These are phyloP conservation scores for Philopedon plagiatum DNA, from an alignment of 2,888 invertebrate genomes.

Conservation along the genomic window DNA sequence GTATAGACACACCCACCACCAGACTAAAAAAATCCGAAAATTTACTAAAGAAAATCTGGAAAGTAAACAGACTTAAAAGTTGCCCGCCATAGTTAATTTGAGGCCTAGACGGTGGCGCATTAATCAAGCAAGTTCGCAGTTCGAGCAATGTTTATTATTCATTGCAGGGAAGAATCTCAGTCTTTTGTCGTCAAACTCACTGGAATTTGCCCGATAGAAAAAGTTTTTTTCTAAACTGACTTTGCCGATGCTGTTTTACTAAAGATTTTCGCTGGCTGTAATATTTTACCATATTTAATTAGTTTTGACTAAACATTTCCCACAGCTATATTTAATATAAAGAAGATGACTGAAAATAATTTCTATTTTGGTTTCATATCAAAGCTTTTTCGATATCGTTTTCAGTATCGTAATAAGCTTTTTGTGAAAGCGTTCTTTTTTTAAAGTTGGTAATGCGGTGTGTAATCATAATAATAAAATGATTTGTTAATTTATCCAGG, in stretches of 20 bases:
- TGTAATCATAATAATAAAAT: too few relatives aligned
- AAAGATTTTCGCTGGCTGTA: constrained; percentile 45
- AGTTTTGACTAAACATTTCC: too few relatives aligned
- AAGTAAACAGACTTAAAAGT: constrained; percentile 8
- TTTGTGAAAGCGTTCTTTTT: too few relatives aligned
- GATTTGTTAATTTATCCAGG: too few relatives aligned
- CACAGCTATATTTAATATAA: too few relatives aligned
- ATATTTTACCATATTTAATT: too few relatives aligned
- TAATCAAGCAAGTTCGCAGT: constrained; percentile 9
- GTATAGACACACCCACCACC: not conserved
- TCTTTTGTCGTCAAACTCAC: constrained; percentile 46
- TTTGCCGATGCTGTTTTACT: constrained; percentile 42
- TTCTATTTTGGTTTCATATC: too few relatives aligned
- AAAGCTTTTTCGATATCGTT: too few relatives aligned
- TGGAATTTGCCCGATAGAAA: constrained; percentile 39
- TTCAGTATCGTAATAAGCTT: too few relatives aligned
- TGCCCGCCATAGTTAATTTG: constrained; percentile 12
- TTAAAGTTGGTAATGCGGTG: too few relatives aligned
- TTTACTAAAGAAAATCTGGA: constrained; percentile 2
- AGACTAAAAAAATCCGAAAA: not conserved
- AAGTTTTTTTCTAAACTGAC: constrained; percentile 44
- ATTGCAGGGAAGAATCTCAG: constrained; percentile 44
- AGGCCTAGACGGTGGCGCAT: not conserved
- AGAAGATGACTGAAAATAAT: too few relatives aligned
- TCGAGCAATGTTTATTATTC: constrained; percentile 37